phyloP scores from a whole-genome alignment of 2,797 vertebrate genomes.

The Anguilla anguilla region DNA sequence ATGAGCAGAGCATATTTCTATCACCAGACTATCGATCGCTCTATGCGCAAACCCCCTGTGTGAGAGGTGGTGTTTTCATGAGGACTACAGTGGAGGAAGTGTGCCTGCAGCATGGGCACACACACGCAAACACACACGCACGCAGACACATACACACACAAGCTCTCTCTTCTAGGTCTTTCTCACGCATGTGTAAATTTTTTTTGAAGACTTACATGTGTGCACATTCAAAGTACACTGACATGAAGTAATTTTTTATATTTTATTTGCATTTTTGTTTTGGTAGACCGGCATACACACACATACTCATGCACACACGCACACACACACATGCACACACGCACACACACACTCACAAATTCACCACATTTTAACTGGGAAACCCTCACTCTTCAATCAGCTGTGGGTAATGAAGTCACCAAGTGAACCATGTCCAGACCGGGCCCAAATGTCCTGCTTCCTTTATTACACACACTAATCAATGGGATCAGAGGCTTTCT shows the following conservation, averaged over 20 bases:
- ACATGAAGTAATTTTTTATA: constrained; percentile 28
- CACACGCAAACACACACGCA: constrained; percentile 3
- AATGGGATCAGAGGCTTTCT: constrained; percentile 58
- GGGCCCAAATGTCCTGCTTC: constrained; percentile 61
- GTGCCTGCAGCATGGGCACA: constrained; percentile 62
- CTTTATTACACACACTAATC: constrained; percentile 71
- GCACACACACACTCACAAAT: constrained; percentile 19
- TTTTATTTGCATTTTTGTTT: constrained; percentile 5
- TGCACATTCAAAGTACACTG: constrained; percentile 32
- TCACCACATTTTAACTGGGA: not conserved
- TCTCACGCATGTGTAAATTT: constrained; percentile 63
- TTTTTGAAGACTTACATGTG: constrained; percentile 32
- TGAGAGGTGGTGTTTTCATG: constrained; percentile 68
- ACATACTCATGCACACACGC: constrained; percentile 23
- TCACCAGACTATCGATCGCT: constrained; percentile 79
- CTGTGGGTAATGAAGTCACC: constrained; percentile 65
- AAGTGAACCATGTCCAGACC: constrained; percentile 65
- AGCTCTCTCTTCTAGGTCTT: not conserved
- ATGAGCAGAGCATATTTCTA: constrained; percentile 77
- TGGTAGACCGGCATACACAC: constrained; percentile 27
- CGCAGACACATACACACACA: not conserved
- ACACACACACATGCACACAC: constrained; percentile 9
- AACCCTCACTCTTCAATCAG: not conserved
- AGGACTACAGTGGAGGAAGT: constrained; percentile 59
- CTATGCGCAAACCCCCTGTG: constrained; percentile 67